Conservation (phyloP, 2,888 invertebrate species). For the Tupiocoris notatus region DNA sequence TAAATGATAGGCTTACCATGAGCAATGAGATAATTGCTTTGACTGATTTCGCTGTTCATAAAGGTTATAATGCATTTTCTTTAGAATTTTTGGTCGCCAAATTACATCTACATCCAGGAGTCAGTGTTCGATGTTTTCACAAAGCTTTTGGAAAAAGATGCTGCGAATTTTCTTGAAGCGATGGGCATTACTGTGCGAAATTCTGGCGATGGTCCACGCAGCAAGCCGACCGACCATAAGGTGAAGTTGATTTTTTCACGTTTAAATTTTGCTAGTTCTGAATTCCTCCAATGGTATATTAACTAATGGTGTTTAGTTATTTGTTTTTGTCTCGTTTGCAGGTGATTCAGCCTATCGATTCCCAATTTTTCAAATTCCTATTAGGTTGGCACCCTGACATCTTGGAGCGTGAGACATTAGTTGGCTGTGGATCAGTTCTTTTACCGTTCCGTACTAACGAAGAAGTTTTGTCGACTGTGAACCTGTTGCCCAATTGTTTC, state of each 20-base stretch:
- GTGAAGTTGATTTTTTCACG: no score
- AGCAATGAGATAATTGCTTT: no score
- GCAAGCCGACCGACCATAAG: no score
- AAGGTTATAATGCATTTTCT: no score
- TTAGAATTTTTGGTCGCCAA: constrained; percentile 8
- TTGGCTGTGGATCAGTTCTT: neutral
- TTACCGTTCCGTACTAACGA: constrained; percentile 5
- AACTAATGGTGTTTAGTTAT: no score
- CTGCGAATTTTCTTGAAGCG: neutral
- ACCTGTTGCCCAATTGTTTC: neutral
- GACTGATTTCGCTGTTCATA: no score
- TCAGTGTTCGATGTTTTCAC: neutral
- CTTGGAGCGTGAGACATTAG: neutral
- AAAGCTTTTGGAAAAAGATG: constrained; percentile 1
- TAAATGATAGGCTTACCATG: no score
- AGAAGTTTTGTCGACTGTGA: neutral
- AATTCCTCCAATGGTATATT: no score
- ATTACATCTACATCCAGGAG: neutral
- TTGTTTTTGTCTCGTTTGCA: no score
- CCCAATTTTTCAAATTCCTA: constrained; percentile 6
- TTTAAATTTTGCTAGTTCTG: no score
- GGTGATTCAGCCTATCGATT: neutral
- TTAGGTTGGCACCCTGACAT: neutral
- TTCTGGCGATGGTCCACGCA: no score
- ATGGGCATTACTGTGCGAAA: neutral